A percentile compares a stretch with the other conserved stretches of the same genome.
Conservation (phyloP, 2,888 invertebrate genomes). For the Fragum whitleyi region DNA sequence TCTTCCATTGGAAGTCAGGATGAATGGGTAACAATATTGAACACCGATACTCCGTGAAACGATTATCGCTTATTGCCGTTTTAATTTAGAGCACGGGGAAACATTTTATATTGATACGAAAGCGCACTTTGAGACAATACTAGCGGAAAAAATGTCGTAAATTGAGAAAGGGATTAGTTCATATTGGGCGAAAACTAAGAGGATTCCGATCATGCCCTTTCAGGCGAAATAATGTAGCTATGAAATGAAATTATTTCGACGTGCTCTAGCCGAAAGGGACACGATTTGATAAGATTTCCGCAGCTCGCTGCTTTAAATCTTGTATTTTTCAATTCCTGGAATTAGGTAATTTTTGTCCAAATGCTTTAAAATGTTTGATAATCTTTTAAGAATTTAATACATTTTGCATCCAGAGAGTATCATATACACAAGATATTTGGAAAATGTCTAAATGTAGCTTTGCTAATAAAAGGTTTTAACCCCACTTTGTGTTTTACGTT, state of each 20-base stretch:
- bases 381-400: too few relatives aligned
- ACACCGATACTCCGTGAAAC: neutral
- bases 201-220: slow-evolving; percentile 1
- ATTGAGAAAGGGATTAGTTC: slow-evolving; percentile 4
- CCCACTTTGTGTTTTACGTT: too few relatives aligned
- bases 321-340: neutral
- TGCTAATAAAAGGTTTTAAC: too few relatives aligned
- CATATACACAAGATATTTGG: too few relatives aligned
- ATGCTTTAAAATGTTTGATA: too few relatives aligned
- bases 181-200: neutral
- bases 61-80: neutral
- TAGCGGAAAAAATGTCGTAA: neutral
- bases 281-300: neutral
- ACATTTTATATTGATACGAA: slow-evolving; percentile 1
- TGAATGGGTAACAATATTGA: neutral
- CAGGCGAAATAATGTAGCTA: neutral
- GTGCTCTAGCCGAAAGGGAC: neutral
- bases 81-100: neutral
- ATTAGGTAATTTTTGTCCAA: neutral
- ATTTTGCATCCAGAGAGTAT: too few relatives aligned
- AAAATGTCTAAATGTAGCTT: too few relatives aligned
- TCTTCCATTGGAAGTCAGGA: neutral
- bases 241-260: slow-evolving; percentile 4
- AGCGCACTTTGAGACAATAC: neutral
- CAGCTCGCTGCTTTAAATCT: neutral